Conservation (phyloP, 2,113 vertebrate species). For the Leucopsar rothschildi region DNA sequence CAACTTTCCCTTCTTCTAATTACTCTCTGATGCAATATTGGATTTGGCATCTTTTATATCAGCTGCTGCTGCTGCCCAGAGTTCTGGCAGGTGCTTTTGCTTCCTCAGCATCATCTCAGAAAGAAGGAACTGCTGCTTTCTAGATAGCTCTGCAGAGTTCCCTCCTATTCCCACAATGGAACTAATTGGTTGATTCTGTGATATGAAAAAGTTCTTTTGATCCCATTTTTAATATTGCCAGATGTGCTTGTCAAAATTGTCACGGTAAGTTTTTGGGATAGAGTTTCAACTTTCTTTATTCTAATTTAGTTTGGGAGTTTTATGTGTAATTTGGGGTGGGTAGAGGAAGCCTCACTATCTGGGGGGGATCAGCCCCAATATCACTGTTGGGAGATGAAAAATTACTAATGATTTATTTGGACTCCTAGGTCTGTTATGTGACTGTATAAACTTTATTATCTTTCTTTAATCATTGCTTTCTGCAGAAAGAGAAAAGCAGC, state of each 20-base stretch:
- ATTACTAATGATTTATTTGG: background rate
- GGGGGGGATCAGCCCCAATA: background rate
- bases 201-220: background rate
- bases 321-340: background rate
- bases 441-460: background rate
- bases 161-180: background rate
- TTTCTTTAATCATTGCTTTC: background rate
- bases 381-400: background rate
- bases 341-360: background rate
- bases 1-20: background rate
- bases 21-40: background rate
- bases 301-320: background rate
- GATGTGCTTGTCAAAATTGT: background rate
- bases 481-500: background rate
- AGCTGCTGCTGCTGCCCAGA: background rate
- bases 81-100: background rate
- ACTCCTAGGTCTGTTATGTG: background rate
- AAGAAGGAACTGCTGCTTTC: background rate
- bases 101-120: background rate
- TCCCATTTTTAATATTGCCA: background rate
- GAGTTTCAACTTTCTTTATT: background rate
- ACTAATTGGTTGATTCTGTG: background rate
- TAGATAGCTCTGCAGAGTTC: background rate
- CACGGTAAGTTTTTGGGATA: background rate
- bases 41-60: background rate